Conservation (phyloP, 2,888 invertebrate genomes). For the Drosophila flavopinicola region DNA sequence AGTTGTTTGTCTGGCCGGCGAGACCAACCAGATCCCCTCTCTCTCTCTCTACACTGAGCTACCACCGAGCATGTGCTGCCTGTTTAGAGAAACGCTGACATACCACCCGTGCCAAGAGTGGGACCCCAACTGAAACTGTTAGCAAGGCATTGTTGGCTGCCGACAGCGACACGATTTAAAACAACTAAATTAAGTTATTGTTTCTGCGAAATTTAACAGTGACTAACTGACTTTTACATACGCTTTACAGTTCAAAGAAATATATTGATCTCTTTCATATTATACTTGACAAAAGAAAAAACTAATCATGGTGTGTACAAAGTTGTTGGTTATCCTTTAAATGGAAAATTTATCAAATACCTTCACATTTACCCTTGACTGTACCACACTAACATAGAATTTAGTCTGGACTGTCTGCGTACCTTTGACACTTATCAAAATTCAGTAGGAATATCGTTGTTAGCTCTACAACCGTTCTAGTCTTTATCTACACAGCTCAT, state of each 20-base stretch:
- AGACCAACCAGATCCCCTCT: constrained; percentile 1
- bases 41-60: too few relatives aligned
- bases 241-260: constrained; percentile 26
- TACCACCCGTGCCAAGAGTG: constrained; percentile 74
- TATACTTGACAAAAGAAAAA: too few relatives aligned
- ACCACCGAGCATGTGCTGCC: constrained; percentile 36
- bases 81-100: constrained; percentile 68
- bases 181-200: constrained; percentile 82
- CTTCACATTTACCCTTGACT: neutral
- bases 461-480: constrained; percentile 13
- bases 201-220: constrained; percentile 38
- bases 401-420: neutral
- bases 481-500: constrained; percentile 51
- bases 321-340: neutral
- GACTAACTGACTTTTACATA: constrained; percentile 19
- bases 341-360: neutral
- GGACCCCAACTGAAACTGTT: constrained; percentile 13
- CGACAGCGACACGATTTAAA: constrained; percentile 64
- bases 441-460: neutral
- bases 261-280: too few relatives aligned
- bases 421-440: constrained; percentile 3
- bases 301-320: neutral
- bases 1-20: constrained; percentile 12
- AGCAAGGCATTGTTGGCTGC: constrained; percentile 31
- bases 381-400: neutral